Conservation (phyloP, 2,797 vertebrate species). For the Sebastes steindachneri region DNA sequence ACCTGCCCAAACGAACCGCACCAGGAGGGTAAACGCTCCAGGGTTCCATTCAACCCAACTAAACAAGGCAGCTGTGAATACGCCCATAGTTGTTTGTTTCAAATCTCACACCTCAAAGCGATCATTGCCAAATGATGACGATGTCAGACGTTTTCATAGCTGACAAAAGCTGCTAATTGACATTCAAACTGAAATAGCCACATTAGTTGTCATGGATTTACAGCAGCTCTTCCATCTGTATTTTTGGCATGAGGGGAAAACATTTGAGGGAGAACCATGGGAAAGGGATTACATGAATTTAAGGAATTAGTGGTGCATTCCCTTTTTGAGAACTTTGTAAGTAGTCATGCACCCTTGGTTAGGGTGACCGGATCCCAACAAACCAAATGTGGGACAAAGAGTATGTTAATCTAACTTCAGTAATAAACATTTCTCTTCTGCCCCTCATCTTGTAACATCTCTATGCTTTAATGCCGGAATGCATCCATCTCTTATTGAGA, state of each 20-base stretch:
- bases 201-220: neutral
- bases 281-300: neutral
- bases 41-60: no score
- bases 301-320: neutral
- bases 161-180: constrained; percentile 11
- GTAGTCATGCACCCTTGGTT: no score
- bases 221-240: neutral
- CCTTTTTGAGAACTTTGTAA: neutral
- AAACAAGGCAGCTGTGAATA: no score
- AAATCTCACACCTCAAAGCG: constrained; percentile 5
- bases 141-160: neutral
- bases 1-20: no score
- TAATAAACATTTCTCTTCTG: no score
- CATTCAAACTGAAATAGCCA: neutral
- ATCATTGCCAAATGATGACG: neutral
- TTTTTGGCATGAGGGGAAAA: neutral
- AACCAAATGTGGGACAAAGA: no score
- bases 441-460: no score
- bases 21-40: no score
- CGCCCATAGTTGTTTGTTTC: neutral
- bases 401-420: no score
- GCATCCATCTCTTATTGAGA: no score
- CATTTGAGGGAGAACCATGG: neutral
- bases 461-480: no score
- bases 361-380: no score